phyloP scores from a whole-genome alignment of 2,797 vertebrate genomes.

The Acanthornis magna region DNA sequence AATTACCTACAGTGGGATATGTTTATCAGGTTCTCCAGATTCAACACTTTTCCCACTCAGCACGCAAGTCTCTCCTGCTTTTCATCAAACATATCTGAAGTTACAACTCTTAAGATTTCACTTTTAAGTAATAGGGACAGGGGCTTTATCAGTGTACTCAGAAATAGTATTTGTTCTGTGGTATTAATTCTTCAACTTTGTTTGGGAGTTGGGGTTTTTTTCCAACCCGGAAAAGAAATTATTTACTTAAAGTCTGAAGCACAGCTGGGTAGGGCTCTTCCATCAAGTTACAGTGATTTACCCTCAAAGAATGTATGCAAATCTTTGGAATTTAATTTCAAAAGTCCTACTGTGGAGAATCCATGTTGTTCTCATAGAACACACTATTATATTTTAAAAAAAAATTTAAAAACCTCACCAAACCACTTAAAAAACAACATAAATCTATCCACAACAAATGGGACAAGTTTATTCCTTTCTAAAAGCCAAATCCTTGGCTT shows the following conservation, averaged over 20 bases:
- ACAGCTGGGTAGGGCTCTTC: slow-evolving; percentile 39
- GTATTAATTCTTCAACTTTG: not conserved
- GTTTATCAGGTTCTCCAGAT: not conserved
- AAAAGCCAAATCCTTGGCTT: not conserved
- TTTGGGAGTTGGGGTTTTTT: not conserved
- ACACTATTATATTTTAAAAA: slow-evolving; percentile 11
- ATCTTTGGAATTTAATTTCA: slow-evolving; percentile 61
- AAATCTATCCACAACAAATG: not conserved
- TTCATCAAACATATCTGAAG: not conserved
- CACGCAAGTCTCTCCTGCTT: not conserved
- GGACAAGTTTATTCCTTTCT: not conserved
- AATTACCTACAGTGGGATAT: not conserved
- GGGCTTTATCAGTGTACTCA: not conserved
- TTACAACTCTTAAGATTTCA: not conserved
- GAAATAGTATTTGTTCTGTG: not conserved
- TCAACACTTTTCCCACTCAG: not conserved
- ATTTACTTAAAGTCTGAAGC: slow-evolving; percentile 50
- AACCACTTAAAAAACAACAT: not conserved
- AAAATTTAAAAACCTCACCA: not conserved
- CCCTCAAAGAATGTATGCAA: slow-evolving; percentile 52
- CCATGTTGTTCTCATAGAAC: slow-evolving; percentile 18
- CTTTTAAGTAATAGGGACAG: not conserved
- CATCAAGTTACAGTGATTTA: slow-evolving; percentile 45
- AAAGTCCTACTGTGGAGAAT: not conserved
- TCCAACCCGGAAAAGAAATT: not conserved